Evolutionary conservation across 2,113 vertebrate genomes (phyloP), one percentile per base, ranked within the genome.

Genomic region (Arothron firmamentum): DNA sequence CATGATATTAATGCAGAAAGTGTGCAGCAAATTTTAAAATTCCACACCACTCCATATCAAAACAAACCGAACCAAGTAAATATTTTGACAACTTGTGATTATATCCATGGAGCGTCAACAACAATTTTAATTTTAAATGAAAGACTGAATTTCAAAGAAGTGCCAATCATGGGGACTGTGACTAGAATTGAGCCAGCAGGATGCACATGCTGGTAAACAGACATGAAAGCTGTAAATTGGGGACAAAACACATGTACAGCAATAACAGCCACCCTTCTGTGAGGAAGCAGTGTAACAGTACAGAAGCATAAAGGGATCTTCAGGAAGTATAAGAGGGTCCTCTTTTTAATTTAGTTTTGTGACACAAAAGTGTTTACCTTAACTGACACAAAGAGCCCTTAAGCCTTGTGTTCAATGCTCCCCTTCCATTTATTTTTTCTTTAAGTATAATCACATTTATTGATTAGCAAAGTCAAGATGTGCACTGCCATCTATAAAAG

Each of bases 81-180:
- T 74, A 73, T 74, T 76, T 72, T 71, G 59, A 45, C 55, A 73
- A 52, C 23, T 59, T 52, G 12, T 43, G 51, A 62, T 34, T 56
- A 19, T 38, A 34, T 70, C 43, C 62, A 46, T 60, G 21, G 52
- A 46, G 21, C 55, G 67, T 74, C 64, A 70, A 67, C 28, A 71
- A 41, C 61, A 41, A 61, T 74, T 74, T 57, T 17, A 47, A 62
- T 68, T 56, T 48, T 5, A 42, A 41, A 76, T 70, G 38, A 74
- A 66, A 70, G 55, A 62, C 52, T 53, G 55, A 7, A 34, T 53
- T 63, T 78, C 63, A 75, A 69, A 71, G 54, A 56, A 3, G 16
- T 55, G 65, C 17, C 54, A 68, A 31, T 57, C 46, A 57, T 25
- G 23, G 31, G 52, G 15, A 63, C 52, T 38, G 18, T 46, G 53